phyloP scores from a whole-genome alignment of 1,140 invertebrate species.

The Heterodera carotae region DNA sequence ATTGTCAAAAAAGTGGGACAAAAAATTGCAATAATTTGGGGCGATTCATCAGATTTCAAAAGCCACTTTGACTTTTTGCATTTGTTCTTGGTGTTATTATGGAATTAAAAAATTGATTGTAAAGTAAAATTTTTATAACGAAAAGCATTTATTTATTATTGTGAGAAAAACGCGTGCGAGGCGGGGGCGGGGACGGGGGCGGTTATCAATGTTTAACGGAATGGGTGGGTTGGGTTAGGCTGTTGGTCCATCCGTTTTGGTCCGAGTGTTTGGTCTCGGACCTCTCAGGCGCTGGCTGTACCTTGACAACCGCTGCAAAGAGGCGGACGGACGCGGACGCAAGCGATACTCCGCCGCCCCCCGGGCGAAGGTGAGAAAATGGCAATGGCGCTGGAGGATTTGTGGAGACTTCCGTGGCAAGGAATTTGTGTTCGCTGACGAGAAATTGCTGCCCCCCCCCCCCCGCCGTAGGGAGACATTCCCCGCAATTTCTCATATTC shows the following conservation, averaged over 20 bases:
- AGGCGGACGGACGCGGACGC: not conserved
- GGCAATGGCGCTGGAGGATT: not conserved
- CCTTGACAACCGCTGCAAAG: not conserved
- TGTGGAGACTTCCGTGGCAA: not conserved
- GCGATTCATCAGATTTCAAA: no score
- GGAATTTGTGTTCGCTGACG: not conserved
- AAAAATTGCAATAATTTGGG: not conserved
- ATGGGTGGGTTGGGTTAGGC: no score
- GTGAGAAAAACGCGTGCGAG: not conserved
- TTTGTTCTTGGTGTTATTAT: not conserved
- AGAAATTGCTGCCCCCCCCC: no score
- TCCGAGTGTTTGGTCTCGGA: not conserved
- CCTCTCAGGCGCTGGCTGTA: not conserved
- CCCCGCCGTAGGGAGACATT: not conserved
- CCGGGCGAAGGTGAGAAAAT: not conserved
- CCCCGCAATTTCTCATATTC: not conserved
- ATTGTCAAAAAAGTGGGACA: constrained; percentile 1
- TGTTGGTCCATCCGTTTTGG: not conserved
- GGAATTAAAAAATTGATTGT: no score
- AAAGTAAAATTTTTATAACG: not conserved
- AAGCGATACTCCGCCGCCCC: not conserved
- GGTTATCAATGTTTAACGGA: not conserved
- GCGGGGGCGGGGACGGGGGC: not conserved
- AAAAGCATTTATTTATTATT: constrained; percentile 13
- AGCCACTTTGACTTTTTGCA: no score